Base-by-base conservation (phyloP, 2,888 invertebrate genomes). In the Rhamnusium bicolor region DNA sequence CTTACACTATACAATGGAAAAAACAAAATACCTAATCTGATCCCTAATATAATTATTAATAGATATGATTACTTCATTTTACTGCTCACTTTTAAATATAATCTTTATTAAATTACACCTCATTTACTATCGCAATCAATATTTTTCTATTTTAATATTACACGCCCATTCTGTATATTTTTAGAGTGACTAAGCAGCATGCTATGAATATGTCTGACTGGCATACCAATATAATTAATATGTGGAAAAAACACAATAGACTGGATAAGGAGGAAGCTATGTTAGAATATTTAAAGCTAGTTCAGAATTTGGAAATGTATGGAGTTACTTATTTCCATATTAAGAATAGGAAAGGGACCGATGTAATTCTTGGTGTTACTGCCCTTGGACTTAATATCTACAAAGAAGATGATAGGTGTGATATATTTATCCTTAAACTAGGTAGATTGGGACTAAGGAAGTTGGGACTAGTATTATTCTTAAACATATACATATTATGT, bases 271-370 rank as follows among this genome's bases (percentile, higher is more conserved):
- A 99, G 88, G 98, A 99, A 89, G 98, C 98, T 81, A 98, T 98
- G 98, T 95, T 99, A 94, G 99, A 99, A 89, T 99, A 99, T 89
- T 91, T 99, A 83, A 98, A 98, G 91, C 94, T 98, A 81, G 96
- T 96, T 74, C 97, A 98, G 90, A 98, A 98, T 90, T 91, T 98
- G 81, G 98, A 98, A 90, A 98, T 98, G 98, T 98, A 98, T 88
- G 98, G 98, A 81, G 97, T 98, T 79, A 97, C 97, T 89, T 99
- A 98, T 90, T 99, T 98, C 90, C 97, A 98, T 89, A 99, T 99
- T 86, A 94, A 96, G 84, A 99, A 99, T 91, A 98, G 98, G 91
- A 98, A 98, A 89, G 98, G 98, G 82, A 98, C 98, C 16, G 97
- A 98, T 84, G 91, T 99, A 60, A 96, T 96, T 93, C 91, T 99